Percentiles rank a stretch among this genome's conserved stretches.
phyloP scores from a whole-genome alignment of 1,140 invertebrate species.

The Catajapyx aquilonaris region DNA sequence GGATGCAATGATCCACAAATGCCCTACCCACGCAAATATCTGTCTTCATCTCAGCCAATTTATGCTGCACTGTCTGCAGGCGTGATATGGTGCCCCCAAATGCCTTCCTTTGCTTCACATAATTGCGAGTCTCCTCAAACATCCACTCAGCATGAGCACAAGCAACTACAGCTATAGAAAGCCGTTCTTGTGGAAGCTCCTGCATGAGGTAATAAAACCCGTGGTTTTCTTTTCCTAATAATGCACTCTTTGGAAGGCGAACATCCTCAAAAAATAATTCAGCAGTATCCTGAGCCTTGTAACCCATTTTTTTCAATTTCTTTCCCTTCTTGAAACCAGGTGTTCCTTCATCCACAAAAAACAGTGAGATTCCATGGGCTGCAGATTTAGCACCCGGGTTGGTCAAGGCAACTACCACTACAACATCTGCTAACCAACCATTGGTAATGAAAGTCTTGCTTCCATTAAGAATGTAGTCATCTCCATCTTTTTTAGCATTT shows the following conservation, averaged over 20 bases:
- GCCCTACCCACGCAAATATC: slow-evolving; percentile 21
- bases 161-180: slow-evolving; percentile 21
- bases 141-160: slow-evolving; percentile 23
- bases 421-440: slow-evolving; percentile 23
- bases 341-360: slow-evolving; percentile 24
- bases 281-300: slow-evolving; percentile 27
- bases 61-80: slow-evolving; percentile 26
- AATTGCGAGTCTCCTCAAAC: slow-evolving; percentile 26
- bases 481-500: slow-evolving; percentile 23
- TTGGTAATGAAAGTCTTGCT: slow-evolving; percentile 29
- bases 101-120: slow-evolving; percentile 24
- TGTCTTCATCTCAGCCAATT: slow-evolving; percentile 28
- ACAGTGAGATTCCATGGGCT: slow-evolving; percentile 27
- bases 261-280: slow-evolving; percentile 30
- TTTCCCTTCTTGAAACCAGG: slow-evolving; percentile 25
- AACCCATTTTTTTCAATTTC: slow-evolving; percentile 27
- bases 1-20: slow-evolving; percentile 25
- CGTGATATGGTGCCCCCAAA: slow-evolving; percentile 24
- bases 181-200: slow-evolving; percentile 26
- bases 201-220: slow-evolving; percentile 29
- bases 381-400: slow-evolving; percentile 21
- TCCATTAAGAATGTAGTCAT: slow-evolving; percentile 27
- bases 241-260: slow-evolving; percentile 20
- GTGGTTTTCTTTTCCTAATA: slow-evolving; percentile 24
- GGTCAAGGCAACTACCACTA: slow-evolving; percentile 26